phyloP scores from a whole-genome alignment of 1,140 invertebrate species.

The Phthorimaea operculella region DNA sequence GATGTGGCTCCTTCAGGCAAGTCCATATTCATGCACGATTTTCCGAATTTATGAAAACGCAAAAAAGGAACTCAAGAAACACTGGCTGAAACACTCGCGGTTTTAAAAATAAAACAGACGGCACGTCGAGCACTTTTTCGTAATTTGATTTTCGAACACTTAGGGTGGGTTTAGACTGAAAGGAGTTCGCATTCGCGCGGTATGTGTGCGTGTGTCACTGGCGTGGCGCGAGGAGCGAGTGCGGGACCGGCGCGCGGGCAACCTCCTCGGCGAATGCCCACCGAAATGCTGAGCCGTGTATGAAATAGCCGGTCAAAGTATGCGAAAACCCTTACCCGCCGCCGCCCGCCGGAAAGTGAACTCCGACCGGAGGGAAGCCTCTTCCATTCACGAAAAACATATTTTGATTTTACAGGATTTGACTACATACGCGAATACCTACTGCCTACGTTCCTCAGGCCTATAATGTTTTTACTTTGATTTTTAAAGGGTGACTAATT shows the following conservation, averaged over 20 bases:
- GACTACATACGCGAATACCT: no score
- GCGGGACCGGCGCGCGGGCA: constrained; percentile 57
- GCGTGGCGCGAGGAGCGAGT: constrained; percentile 32
- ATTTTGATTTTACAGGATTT: no score
- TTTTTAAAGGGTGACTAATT: no score
- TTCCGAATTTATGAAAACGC: constrained; percentile 27
- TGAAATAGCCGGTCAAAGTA: constrained; percentile 63
- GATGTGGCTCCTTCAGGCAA: constrained; percentile 56
- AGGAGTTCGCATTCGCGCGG: constrained; percentile 18
- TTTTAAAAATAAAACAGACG: background rate
- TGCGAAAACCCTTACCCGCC: constrained; percentile 61
- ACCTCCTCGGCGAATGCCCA: constrained; percentile 58
- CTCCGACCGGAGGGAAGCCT: background rate
- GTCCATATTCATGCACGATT: constrained; percentile 61
- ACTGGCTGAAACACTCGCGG: constrained; percentile 41
- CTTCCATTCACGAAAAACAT: background rate
- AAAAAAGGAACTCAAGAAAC: constrained; percentile 27
- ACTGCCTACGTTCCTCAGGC: no score
- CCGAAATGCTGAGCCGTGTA: constrained; percentile 58
- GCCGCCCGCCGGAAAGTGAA: constrained; percentile 31
- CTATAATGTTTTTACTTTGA: no score
- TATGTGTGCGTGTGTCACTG: constrained; percentile 39
- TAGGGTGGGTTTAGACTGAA: background rate
- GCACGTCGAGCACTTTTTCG: background rate
- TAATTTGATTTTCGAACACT: constrained; percentile 2